A percentile compares a stretch with the other conserved stretches of the same genome.
Conservation (phyloP, 1,140 invertebrate species). For the Bombus confusus region DNA sequence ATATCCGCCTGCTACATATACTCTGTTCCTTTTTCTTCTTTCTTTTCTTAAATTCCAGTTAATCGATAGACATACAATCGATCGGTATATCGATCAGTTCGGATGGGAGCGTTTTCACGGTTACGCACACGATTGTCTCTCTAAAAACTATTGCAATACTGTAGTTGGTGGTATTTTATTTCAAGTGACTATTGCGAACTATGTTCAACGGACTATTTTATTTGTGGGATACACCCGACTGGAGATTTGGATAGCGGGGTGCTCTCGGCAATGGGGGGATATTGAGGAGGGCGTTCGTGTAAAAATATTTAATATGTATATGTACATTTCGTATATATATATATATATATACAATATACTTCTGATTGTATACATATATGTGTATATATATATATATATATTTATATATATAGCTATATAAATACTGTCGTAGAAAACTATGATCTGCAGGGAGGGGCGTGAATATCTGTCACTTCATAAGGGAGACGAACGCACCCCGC, state of each 20-base stretch:
- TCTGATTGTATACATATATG: slow-evolving; percentile 63
- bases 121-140: slow-evolving; percentile 68
- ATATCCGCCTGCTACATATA: not conserved
- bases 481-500: slow-evolving; percentile 35
- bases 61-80: not conserved
- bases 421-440: slow-evolving; percentile 80
- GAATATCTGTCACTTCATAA: slow-evolving; percentile 19
- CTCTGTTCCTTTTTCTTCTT: not conserved
- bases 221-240: slow-evolving; percentile 33
- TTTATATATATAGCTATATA: slow-evolving; percentile 75
- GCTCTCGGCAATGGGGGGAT: not conserved
- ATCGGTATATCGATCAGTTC: not conserved
- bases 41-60: not conserved
- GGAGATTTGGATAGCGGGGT: slow-evolving; percentile 42
- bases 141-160: slow-evolving; percentile 82
- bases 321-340: slow-evolving; percentile 37
- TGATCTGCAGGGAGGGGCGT: slow-evolving; percentile 52
- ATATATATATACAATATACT: slow-evolving; percentile 21
- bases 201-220: slow-evolving; percentile 71
- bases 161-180: slow-evolving; percentile 79
- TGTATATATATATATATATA: slow-evolving; percentile 48
- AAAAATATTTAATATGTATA: slow-evolving; percentile 63
- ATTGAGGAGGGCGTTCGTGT: slow-evolving; percentile 33
- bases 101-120: slow-evolving; percentile 47
- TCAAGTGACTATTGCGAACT: slow-evolving; percentile 81